Base-by-base conservation (phyloP, 2,113 vertebrate species). In the Nasalis larvatus region DNA sequence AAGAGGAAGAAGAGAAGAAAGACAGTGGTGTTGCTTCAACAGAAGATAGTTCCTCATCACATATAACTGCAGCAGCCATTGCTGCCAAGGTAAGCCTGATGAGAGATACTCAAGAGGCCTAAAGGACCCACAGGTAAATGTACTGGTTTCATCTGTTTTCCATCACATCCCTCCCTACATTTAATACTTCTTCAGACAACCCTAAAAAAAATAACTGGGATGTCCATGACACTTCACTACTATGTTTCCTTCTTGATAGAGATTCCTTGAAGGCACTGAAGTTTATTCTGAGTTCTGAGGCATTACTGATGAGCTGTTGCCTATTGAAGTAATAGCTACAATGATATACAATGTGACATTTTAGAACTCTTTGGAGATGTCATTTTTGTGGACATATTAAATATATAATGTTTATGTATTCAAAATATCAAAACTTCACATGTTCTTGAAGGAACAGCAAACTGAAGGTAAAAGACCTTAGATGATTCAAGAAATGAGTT, bases 1-100 rank as follows among this genome's bases (percentile, higher is more conserved):
- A 99, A 96, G 99, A 99, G 97, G 99, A 99, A 94, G 99, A 99
- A 98, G 99, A 99, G 98, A 99, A 99, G 98, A 99, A 99, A 98
- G 99, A 99, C 95, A 99, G 99, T 21, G 99, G 99, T 74, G 99
- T 99, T 98, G 99, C 99, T n/a, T 99, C 98, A 98, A 99, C 99
- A 98, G 99, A 99, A 98, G 99, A 99, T 98, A 99, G 99, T 94
- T 99, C 99, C 96, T 99, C 99, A 92, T 99, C 99, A 97, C 99
- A 99, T 98, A 99, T 99, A 99, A 99, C 99, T 32, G 99, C 99
- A 96, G 99, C 99, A 74, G 99, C 99, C 89, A 99, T 99, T 94
- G 99, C 99, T 98, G 99, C 99, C 96, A 99, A 99, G 99, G 99
- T 99, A 99, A 99, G 98, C 92, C 93, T 89, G 78, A 21, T 84